These are phyloP conservation scores for Polypterus bichir DNA, from an alignment of 2,113 vertebrate species.

Conservation along the genomic window DNA sequence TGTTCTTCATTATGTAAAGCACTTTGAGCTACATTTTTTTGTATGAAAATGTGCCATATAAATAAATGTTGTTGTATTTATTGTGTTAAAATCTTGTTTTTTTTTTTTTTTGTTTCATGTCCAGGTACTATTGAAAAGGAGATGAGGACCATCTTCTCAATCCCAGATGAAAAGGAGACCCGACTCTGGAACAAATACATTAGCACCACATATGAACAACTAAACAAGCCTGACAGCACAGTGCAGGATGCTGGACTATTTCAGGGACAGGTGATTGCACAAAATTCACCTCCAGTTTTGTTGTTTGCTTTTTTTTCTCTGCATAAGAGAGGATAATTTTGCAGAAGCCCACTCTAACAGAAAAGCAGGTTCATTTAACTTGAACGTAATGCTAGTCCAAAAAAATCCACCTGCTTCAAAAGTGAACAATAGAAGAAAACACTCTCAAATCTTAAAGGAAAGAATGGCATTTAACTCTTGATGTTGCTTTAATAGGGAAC, in stretches of 20 bases:
- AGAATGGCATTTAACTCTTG: no score
- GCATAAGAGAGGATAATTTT: neutral
- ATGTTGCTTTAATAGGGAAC: no score
- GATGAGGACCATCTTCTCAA: constrained; percentile 80
- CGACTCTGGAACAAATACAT: constrained; percentile 91
- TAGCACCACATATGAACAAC: constrained; percentile 78
- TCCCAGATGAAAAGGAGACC: constrained; percentile 74
- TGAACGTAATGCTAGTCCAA: no score
- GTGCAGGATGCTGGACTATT: constrained; percentile 89
- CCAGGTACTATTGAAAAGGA: constrained; percentile 85
- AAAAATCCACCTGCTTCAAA: no score
- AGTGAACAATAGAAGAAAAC: no score
- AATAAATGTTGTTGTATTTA: no score
- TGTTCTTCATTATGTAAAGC: no score
- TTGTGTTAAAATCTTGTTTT: neutral
- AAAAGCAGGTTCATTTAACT: no score
- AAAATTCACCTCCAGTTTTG: neutral
- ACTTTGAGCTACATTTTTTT: no score
- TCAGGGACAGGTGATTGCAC: constrained; percentile 76
- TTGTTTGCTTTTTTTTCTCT: neutral
- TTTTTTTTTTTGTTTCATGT: constrained; percentile 5
- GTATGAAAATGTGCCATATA: no score
- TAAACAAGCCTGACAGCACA: constrained; percentile 85
- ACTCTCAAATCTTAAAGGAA: no score
- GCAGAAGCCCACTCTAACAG: neutral